Percentiles rank a stretch among this genome's conserved stretches.
These are phyloP conservation scores for Poecilia velifera DNA, from an alignment of 2,797 vertebrate genomes.

Conservation along the genomic window DNA sequence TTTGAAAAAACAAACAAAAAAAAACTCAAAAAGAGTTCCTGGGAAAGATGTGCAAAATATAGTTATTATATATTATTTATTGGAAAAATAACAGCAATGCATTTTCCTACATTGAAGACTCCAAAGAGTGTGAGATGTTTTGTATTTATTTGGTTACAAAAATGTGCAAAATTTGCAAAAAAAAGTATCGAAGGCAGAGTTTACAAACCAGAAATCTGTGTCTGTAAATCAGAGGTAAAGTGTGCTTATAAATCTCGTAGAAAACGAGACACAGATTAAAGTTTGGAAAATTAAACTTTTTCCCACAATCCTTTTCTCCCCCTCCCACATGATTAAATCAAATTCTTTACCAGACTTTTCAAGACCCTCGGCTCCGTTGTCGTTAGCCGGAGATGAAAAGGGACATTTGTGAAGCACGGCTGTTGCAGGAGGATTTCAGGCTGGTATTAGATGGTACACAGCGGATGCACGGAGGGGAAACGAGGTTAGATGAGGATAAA, in stretches of 20 bases:
- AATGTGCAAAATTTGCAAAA: not conserved
- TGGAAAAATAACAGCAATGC: too few species aligned
- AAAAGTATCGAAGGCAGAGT: not conserved
- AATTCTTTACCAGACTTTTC: not conserved
- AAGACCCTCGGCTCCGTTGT: not conserved
- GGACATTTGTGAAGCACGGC: not conserved
- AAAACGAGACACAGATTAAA: not conserved
- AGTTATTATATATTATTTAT: not conserved
- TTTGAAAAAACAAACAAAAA: not conserved
- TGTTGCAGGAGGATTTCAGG: slow-evolving; percentile 10
- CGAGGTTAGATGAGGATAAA: slow-evolving; percentile 22
- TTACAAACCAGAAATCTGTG: not conserved
- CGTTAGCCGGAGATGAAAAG: not conserved
- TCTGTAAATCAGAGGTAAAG: not conserved
- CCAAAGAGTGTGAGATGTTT: not conserved
- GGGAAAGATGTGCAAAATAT: not conserved
- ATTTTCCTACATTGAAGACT: not conserved
- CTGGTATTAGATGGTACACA: slow-evolving; percentile 24
- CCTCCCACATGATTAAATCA: not conserved
- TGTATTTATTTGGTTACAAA: not conserved
- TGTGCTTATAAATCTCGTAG: not conserved
- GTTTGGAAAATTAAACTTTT: not conserved
- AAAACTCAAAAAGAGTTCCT: not conserved
- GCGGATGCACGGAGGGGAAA: not conserved
- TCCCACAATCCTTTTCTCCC: not conserved